These are phyloP conservation scores for Pangasius larnaudii DNA, from an alignment of 2,797 vertebrate genomes.

Conservation along the genomic window DNA sequence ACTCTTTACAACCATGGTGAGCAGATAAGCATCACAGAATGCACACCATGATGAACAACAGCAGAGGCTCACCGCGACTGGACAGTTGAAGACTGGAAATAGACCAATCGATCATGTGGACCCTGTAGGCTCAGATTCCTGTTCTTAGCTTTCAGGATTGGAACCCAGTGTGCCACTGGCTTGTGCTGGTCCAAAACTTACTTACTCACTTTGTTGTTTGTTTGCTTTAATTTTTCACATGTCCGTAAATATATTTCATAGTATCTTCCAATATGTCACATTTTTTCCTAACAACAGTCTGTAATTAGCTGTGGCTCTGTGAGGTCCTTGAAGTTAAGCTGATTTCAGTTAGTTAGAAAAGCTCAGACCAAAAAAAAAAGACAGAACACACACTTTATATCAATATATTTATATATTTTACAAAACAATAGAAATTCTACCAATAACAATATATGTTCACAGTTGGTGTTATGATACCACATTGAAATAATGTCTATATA, in stretches of 20 bases:
- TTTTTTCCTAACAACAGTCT: not conserved
- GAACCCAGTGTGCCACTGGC: not conserved
- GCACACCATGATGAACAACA: not conserved
- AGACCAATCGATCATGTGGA: not conserved
- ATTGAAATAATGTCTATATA: constrained; percentile 73
- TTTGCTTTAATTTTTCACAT: not conserved
- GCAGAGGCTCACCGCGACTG: not conserved
- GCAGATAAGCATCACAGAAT: not conserved
- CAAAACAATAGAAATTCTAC: constrained; percentile 82
- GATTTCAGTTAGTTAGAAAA: not conserved
- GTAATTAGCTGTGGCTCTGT: not conserved
- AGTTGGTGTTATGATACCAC: constrained; percentile 77
- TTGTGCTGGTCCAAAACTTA: not conserved
- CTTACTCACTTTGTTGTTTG: not conserved
- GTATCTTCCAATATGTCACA: not conserved
- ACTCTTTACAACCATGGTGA: not conserved
- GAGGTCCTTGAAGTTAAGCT: not conserved
- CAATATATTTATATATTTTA: constrained; percentile 70
- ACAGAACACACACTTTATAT: constrained; percentile 43
- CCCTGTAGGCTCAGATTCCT: not conserved
- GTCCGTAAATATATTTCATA: not conserved
- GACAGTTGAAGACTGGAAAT: not conserved
- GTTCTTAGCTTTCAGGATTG: not conserved
- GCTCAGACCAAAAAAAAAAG: not conserved
- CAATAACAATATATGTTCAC: constrained; percentile 83